Evolutionary conservation across 2,888 invertebrate genomes (phyloP), one percentile per base, ranked within the genome.

Genomic region (Eupelmus urozonus): DNA sequence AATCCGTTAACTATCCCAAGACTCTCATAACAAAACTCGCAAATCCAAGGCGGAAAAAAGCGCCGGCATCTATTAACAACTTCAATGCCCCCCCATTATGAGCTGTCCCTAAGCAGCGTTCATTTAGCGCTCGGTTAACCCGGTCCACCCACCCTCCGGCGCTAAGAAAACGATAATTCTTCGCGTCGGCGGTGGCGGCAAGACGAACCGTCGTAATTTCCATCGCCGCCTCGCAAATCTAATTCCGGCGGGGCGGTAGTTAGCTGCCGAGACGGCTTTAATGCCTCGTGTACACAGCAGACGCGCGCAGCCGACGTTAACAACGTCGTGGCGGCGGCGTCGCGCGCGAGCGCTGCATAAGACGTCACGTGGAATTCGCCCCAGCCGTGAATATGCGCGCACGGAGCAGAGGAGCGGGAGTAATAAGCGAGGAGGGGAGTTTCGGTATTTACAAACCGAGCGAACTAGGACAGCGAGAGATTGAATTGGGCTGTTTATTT

Each of bases 171-270:
- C 70, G 59, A 75, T 70, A 70, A 74, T 75, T 78, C 70, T 70
- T 63, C 34, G 29, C 42, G 62, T 40, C 53, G 59, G 51, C 55
- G 40, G 59, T 29, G 62, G 34, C 53, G 34, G 23, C 40, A 74
- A 72, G 78, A 78, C 78, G 60, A 66, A 65, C 57, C 78, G 53
- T 70, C 59, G 78, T 75, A 59, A 75, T 75, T 76, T 78, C 66
- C 59, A 75, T 53, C 45, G 60, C 11, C 4, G 27, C 45, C 59
- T 25, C 18, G 20, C 16, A 20, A 75, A 78, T 75, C 66, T 74
- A 78, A 75, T 78, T 78, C 42, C 70, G 72, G 59, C 49, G 34
- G 27, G 60, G 53, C 57, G 45, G 73, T 74, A 74, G 70, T 75
- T 78, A 66, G 78, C 74, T 65, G 65, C 29, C 53, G 59, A 74